Conservation (phyloP, 2,113 vertebrate genomes). For the Prionailurus bengalensis region DNA sequence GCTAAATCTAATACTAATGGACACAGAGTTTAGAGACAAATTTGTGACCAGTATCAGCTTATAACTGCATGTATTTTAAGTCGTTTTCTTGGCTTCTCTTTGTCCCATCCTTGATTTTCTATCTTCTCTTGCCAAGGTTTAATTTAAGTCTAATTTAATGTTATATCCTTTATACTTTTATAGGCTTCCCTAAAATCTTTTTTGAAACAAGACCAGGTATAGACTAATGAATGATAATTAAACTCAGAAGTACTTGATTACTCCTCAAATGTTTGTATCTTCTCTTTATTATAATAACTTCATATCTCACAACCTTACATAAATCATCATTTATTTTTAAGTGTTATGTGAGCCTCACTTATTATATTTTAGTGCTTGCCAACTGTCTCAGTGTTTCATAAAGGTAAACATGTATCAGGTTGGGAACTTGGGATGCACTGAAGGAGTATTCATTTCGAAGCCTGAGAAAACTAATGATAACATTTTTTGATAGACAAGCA, state of each 20-base stretch:
- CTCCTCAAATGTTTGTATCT: background rate
- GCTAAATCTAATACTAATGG: conserved; percentile 19
- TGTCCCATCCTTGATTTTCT: conserved; percentile 58
- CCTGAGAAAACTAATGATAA: background rate
- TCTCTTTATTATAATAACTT: conserved; percentile 29
- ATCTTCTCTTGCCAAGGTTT: conserved; percentile 62
- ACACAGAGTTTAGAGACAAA: conserved; percentile 16
- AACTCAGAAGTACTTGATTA: conserved; percentile 17
- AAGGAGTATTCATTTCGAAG: background rate
- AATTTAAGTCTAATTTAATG: conserved; percentile 57
- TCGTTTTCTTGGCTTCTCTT: conserved; percentile 41
- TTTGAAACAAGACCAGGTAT: conserved; percentile 53
- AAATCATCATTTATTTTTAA: conserved; percentile 2
- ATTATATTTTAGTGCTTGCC: background rate
- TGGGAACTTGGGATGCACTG: background rate
- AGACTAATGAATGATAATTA: conserved; percentile 58
- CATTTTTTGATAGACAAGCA: background rate
- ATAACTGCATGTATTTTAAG: conserved; percentile 45
- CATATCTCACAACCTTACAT: background rate
- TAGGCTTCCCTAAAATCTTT: conserved; percentile 48
- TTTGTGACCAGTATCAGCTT: background rate
- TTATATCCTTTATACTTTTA: conserved; percentile 14
- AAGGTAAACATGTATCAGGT: background rate
- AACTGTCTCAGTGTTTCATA: background rate
- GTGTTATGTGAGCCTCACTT: background rate